Conservation (phyloP, 2,888 invertebrate species). For the Thereva unica region DNA sequence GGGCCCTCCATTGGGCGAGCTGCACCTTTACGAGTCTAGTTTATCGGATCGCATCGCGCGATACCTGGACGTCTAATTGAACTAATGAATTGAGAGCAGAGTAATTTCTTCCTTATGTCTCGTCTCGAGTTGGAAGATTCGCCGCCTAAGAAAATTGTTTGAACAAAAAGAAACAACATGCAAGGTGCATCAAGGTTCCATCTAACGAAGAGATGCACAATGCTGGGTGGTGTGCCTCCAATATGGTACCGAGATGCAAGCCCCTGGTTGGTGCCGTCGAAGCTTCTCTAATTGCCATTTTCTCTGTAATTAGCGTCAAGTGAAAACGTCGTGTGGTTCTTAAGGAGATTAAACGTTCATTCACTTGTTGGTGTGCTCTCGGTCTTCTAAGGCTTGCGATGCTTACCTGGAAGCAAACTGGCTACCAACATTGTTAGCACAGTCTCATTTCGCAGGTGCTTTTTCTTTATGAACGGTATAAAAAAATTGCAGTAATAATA, state of each 20-base stretch:
- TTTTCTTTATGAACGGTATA: too few species aligned
- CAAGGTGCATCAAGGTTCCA: neutral
- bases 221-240: conserved; percentile 25
- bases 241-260: conserved; percentile 9
- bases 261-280: conserved; percentile 24
- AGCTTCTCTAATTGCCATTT: conserved; percentile 40
- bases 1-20: conserved; percentile 2
- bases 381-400: too few species aligned
- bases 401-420: too few species aligned
- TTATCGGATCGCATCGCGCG: conserved; percentile 33
- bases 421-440: too few species aligned
- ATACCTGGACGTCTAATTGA: conserved; percentile 34
- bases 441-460: too few species aligned
- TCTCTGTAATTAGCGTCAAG: conserved; percentile 42
- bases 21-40: conserved; percentile 15
- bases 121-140: conserved; percentile 10
- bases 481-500: too few species aligned
- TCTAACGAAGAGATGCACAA: too few species aligned
- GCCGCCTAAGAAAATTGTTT: conserved; percentile 15
- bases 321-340: conserved; percentile 40
- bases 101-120: conserved; percentile 31
- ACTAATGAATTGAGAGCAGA: conserved; percentile 38
- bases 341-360: conserved; percentile 38
- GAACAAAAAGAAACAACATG: neutral
- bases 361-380: conserved; percentile 1